These are phyloP conservation scores for Plodia interpunctella DNA, from an alignment of 1,140 invertebrate genomes.

Conservation along the genomic window DNA sequence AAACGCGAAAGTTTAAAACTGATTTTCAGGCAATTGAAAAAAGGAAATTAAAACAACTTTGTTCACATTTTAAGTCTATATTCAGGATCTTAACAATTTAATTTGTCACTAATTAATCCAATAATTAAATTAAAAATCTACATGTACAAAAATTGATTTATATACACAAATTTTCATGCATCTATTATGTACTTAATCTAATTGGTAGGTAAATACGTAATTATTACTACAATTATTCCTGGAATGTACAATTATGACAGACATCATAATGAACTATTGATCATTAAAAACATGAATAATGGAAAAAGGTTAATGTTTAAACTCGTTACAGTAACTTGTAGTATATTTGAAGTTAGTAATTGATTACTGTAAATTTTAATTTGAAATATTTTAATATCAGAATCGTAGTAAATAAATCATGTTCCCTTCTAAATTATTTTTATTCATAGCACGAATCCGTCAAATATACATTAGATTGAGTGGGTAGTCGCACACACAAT, in stretches of 20 bases:
- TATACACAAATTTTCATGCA: conserved; percentile 58
- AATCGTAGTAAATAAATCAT: no score
- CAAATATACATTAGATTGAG: no score
- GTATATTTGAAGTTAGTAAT: no score
- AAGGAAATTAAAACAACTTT: neutral
- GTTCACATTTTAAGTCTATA: conserved; percentile 39
- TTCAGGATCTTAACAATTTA: conserved; percentile 59
- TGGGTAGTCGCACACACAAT: neutral
- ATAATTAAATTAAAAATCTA: conserved; percentile 65
- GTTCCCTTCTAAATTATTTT: neutral
- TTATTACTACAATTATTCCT: conserved; percentile 26
- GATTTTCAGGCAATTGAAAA: no score
- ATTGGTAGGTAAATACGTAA: conserved; percentile 39
- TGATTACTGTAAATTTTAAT: no score
- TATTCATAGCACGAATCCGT: no score
- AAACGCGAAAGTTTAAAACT: no score
- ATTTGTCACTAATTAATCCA: conserved; percentile 59
- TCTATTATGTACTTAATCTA: conserved; percentile 35
- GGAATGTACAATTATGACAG: conserved; percentile 34
- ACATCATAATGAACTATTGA: conserved; percentile 29
- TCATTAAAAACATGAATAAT: conserved; percentile 25
- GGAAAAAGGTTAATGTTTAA: neutral
- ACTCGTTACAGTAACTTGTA: no score
- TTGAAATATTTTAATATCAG: no score
- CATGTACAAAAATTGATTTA: conserved; percentile 51